These are phyloP conservation scores for Rhynchonema sp. DNA, from an alignment of 2,888 invertebrate species.

Conservation along the genomic window DNA sequence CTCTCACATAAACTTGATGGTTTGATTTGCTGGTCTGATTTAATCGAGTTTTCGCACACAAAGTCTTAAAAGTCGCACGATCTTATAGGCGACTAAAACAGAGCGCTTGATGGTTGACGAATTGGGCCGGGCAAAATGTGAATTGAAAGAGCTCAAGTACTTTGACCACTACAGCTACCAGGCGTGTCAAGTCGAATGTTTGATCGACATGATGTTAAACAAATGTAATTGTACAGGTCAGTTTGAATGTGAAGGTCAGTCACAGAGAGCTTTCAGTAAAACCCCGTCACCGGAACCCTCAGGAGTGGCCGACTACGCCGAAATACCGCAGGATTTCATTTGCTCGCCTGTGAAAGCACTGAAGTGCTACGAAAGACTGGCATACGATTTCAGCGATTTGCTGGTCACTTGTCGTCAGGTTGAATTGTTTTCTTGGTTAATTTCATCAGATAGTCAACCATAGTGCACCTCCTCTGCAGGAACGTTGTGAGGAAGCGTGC, in stretches of 20 bases:
- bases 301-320: not conserved
- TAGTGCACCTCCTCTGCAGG: not conserved
- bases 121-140: not conserved
- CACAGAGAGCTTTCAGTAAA: not conserved
- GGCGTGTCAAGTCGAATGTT: constrained; percentile 4
- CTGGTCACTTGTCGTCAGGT: not conserved
- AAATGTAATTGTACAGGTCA: constrained; percentile 2
- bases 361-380: not conserved
- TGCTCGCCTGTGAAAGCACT: not conserved
- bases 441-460: too few species aligned
- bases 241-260: too few species aligned
- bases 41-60: too few species aligned
- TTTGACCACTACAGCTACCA: constrained; percentile 3
- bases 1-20: not conserved
- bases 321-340: not conserved
- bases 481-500: constrained; percentile 1
- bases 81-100: not conserved
- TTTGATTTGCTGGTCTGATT: not conserved
- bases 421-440: too few species aligned
- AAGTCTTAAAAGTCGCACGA: too few species aligned
- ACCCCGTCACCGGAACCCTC: not conserved
- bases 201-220: constrained; percentile 1
- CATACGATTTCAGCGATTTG: not conserved
- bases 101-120: not conserved
- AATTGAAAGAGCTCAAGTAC: not conserved